Evolutionary conservation across 1,140 invertebrate species (phyloP).

Genomic region (Galleria mellonella): DNA sequence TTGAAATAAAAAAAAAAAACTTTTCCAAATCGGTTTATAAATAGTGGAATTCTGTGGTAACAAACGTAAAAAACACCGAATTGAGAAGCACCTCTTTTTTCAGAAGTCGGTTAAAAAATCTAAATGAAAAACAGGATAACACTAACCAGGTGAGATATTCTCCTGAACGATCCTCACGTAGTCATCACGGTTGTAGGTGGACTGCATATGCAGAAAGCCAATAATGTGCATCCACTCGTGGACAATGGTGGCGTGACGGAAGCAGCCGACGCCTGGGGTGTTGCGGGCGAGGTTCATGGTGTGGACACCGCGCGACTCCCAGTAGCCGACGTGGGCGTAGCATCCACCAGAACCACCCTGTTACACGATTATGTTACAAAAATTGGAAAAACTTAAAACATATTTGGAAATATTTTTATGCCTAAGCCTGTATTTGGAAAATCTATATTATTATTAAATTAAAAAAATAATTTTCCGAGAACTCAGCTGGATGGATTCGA

Average conservation of each 20-base stretch:
- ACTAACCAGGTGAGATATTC: constrained; percentile 75
- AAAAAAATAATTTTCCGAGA: too few relatives aligned
- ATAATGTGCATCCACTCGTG: constrained; percentile 83
- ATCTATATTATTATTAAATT: too few relatives aligned
- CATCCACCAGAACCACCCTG: constrained; percentile 67
- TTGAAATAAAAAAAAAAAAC: too few relatives aligned
- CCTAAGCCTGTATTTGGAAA: too few relatives aligned
- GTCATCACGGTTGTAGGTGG: constrained; percentile 80
- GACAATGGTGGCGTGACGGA: constrained; percentile 73
- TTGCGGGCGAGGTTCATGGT: constrained; percentile 68
- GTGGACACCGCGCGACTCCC: constrained; percentile 42
- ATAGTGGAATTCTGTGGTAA: too few relatives aligned
- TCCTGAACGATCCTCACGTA: constrained; percentile 80
- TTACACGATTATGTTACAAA: not conserved
- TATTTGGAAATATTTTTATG: too few relatives aligned
- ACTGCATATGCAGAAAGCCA: constrained; percentile 86
- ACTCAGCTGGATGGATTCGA: too few relatives aligned
- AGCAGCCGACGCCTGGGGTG: constrained; percentile 62
- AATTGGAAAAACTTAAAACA: too few relatives aligned
- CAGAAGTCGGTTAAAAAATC: too few relatives aligned
- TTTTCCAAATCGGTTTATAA: too few relatives aligned
- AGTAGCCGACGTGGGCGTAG: constrained; percentile 70
- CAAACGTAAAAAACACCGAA: too few relatives aligned
- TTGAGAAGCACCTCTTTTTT: too few relatives aligned
- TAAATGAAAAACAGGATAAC: constrained; percentile 1